Evolutionary conservation across 2,113 vertebrate species (phyloP), one percentile per base, ranked within the genome.

Genomic region (Macrotis lagotis): DNA sequence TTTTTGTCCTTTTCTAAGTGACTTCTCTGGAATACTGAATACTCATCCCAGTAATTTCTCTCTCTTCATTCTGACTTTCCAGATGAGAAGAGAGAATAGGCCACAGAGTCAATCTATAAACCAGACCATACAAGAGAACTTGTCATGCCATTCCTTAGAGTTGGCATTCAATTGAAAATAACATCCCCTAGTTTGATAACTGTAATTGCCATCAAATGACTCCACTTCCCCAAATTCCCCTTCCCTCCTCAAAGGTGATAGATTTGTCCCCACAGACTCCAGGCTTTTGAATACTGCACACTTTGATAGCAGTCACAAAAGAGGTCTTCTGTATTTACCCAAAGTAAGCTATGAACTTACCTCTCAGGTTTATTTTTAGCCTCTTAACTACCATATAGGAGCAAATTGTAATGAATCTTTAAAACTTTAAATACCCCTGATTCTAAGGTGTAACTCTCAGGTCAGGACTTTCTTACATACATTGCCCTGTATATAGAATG

Each of bases 11-110:
- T 25, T 94, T 95, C 90, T 91, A 88, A 94, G 66, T 95, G 66
- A 22, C 93, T 96, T 94, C 74, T 51, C 92, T 96, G 93, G 50
- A 37, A 93, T 94, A 59, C 49, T 95, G 66, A 22, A 50, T 95
- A 88, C 19, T 94, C 93, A 93, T 47, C 92, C 50, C 92, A 93
- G 48, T 52, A 44, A 93, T 91, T 22, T 26, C 26, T 93, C 49
- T 50, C 49, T 92, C 66, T 83, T 83, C 7, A n/a, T 19, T 83
- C n/a, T 44, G 66, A 83, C n/a, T 24, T 83, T n/a, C 66, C n/a
- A 8, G 66, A 6, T 44, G 16, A 44, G 19, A 19, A 83, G 19
- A 83, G 19, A 83, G n/a, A 37, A 74, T 16, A n/a, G 37, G 16
- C 37, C 59, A 19, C 37, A 74, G 59, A 14, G 66, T 7, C 16